Evolutionary conservation across 2,113 vertebrate species (phyloP), one percentile per base, ranked within the genome.

Genomic region (Misgurnus anguillicaudatus): DNA sequence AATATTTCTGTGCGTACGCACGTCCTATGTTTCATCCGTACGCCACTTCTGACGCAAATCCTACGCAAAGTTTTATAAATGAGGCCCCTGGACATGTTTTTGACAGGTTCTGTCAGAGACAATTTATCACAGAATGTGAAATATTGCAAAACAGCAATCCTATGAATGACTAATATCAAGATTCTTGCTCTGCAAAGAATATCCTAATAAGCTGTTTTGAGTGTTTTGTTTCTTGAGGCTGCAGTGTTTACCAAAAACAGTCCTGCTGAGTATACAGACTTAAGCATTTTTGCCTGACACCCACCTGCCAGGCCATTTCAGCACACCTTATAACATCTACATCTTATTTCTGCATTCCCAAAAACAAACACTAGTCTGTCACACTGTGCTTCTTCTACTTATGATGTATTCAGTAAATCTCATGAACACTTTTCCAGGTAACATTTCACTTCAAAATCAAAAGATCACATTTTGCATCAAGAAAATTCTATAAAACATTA

Each of bases 211-310:
- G n/a, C 47, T 21, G 3, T 10, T 58, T 72, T 74, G 47, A 66
- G 41, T 74, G 51, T 21, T 47, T 11, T 10, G 63, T 62, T 69
- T 82, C 76, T 71, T 77, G 69, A 45, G 75, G 62, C 31, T 61
- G 61, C 80, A 73, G 80, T 64, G 45, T 65, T 58, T 55, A 72
- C 47, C 80, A 77, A 66, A 71, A 48, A 42, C 65, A 70, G 45
- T 48, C 67, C 6, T 67, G 64, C 75, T 63, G 74, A 41, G 24
- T 72, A 70, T 13, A 41, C 41, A 70, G 36, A 66, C 65, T 48
- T 9, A 55, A 53, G 38, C 21, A 69, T 24, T 16, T 51, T 47
- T 6, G 13, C 62, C 42, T 61, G 77, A 63, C 60, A 71, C 36
- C 74, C 57, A 76, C 39, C 39, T 60, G 76, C 51, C 48, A 19